Conservation (phyloP, 2,888 invertebrate genomes). For the Ganaspis brasiliensis region DNA sequence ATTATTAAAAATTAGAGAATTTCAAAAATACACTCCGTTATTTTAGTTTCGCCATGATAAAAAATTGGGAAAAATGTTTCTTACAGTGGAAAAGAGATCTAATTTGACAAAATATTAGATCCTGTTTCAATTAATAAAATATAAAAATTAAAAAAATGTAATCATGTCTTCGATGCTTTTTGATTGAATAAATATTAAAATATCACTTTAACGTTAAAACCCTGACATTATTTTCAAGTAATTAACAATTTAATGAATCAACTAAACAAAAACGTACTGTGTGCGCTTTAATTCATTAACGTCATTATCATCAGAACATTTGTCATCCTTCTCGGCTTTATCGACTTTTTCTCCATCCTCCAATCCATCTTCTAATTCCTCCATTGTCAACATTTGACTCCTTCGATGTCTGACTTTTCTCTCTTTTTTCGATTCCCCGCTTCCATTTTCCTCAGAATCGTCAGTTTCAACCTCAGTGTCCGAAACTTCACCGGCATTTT, state of each 20-base stretch:
- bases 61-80: neutral
- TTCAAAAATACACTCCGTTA: conserved; percentile 11
- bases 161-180: too few species aligned
- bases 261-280: conserved; percentile 80
- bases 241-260: neutral
- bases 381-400: conserved; percentile 81
- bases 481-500: conserved; percentile 81
- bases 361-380: conserved; percentile 83
- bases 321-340: conserved; percentile 83
- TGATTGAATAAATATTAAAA: too few species aligned
- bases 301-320: conserved; percentile 81
- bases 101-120: too few species aligned
- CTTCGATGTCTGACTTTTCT: conserved; percentile 75
- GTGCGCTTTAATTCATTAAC: conserved; percentile 88
- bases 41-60: neutral
- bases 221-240: too few species aligned
- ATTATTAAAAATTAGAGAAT: conserved; percentile 43
- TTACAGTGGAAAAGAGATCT: too few species aligned
- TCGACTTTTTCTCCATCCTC: conserved; percentile 80
- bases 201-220: too few species aligned
- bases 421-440: conserved; percentile 71
- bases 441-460: conserved; percentile 71
- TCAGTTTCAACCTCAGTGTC: conserved; percentile 77
- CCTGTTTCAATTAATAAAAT: too few species aligned
- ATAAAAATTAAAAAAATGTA: too few species aligned